phyloP scores from a whole-genome alignment of 2,113 vertebrate species.

The Aplodontia rufa region DNA sequence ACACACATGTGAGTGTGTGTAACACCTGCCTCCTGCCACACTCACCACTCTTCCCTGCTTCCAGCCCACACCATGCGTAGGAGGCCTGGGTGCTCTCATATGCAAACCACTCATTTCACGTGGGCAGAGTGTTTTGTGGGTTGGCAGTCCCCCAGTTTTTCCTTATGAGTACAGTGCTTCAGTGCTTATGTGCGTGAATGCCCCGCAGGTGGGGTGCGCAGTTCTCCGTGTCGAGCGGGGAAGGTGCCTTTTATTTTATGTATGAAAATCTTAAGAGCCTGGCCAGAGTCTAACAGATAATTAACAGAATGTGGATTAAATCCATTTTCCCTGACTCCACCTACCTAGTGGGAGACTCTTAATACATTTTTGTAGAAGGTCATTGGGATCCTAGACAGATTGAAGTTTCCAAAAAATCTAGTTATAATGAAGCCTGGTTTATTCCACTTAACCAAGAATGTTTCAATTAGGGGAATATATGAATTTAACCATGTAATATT shows the following conservation, averaged over 20 bases:
- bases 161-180: rapidly evolving
- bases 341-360: not conserved
- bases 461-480: not conserved
- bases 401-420: not conserved
- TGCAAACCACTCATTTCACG: not conserved
- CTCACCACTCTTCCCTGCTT: not conserved
- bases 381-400: not conserved
- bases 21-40: rapidly evolving
- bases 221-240: not conserved
- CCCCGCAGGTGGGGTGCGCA: rapidly evolving
- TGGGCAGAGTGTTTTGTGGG: not conserved
- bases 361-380: not conserved
- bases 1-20: not conserved
- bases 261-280: not conserved
- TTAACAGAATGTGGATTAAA: not conserved
- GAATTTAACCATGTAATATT: not conserved
- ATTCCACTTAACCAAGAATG: not conserved
- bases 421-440: not conserved
- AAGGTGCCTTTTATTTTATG: not conserved
- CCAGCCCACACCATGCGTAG: not conserved
- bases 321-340: not conserved
- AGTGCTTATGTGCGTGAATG: no score
- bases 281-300: not conserved
- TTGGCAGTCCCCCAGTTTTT: not conserved
- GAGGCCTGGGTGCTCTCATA: no score